Evolutionary conservation across 2,797 vertebrate species (phyloP), one percentile per base, ranked within the genome.

Genomic region (Platyrinchus mystaceus): DNA sequence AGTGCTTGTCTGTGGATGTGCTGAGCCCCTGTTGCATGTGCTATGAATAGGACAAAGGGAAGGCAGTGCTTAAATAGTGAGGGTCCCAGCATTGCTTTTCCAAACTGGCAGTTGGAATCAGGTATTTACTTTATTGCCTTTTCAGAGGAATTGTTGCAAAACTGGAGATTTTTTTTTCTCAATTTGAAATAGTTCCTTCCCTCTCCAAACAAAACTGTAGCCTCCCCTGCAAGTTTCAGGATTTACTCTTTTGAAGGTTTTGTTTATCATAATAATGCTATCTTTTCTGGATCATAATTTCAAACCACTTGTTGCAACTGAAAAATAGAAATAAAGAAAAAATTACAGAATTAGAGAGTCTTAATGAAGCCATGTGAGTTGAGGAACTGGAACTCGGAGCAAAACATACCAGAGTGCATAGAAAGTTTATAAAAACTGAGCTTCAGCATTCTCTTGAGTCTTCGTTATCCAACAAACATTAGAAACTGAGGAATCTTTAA

Each of bases 11-110:
- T 93, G 92, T 84, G 94, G 94, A 17, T 90, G 10, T 62, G 82
- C 15, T 92, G 92, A 97, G 93, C 91, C 93, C 50, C 69, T 83
- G 52, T 87, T 93, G 89, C 76, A 44, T 87, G 75, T 46, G 71
- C 90, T 94, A 75, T 92, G 90, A 95, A 87, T 87, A 94, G 92
- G 88, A 94, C 84, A 95, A 95, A 96, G 68, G 89, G 64, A 93
- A 67, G 70, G 80, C 86, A 86, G 34, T 36, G 69, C 85, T 79
- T 89, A 90, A 94, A 89, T 49, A 89, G 80, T 0, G 8, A 87
- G 75, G 78, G 34, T 87, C 86, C 15, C 3, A 21, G 41, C 64
- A 11, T 12, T 1, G 8, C 77, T 82, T 79, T 71, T 41, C 21
- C 70, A 62, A 66, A 95, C 47, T 36, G 43, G 43, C 58, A 18